Evolutionary conservation across 2,113 vertebrate genomes (phyloP).

Genomic region (Urocynchramus pylzowi): DNA sequence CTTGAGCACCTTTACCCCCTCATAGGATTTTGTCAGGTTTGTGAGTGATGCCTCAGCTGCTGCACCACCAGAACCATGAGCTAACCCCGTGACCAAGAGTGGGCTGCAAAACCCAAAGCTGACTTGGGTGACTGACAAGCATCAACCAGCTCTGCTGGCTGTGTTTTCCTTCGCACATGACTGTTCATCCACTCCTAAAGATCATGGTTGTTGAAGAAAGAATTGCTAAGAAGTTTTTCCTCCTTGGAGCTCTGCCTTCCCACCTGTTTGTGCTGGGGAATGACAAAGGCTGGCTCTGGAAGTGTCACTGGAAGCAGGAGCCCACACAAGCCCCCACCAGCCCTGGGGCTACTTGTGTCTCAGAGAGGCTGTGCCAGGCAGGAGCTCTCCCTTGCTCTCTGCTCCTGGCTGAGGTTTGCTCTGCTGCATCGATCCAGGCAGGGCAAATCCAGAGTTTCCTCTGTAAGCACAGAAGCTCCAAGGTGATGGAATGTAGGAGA

Average conservation of each 20-base stretch:
- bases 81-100: not conserved
- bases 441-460: not conserved
- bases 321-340: not conserved
- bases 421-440: not conserved
- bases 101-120: not conserved
- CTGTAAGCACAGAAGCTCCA: not conserved
- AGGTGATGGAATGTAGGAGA: not conserved
- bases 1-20: not conserved
- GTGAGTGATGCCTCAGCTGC: not conserved
- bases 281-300: not conserved
- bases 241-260: not conserved
- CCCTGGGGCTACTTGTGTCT: not conserved
- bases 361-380: not conserved
- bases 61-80: not conserved
- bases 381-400: not conserved
- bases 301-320: accelerated
- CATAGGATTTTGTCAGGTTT: not conserved
- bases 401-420: not conserved
- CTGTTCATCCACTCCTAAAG: not conserved
- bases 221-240: not conserved
- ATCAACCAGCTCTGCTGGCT: not conserved
- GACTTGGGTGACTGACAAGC: not conserved
- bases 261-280: accelerated
- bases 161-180: not conserved
- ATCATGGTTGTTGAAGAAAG: not conserved